Conservation (phyloP, 2,888 invertebrate species). For the Pyrocoelia pectoralis region DNA sequence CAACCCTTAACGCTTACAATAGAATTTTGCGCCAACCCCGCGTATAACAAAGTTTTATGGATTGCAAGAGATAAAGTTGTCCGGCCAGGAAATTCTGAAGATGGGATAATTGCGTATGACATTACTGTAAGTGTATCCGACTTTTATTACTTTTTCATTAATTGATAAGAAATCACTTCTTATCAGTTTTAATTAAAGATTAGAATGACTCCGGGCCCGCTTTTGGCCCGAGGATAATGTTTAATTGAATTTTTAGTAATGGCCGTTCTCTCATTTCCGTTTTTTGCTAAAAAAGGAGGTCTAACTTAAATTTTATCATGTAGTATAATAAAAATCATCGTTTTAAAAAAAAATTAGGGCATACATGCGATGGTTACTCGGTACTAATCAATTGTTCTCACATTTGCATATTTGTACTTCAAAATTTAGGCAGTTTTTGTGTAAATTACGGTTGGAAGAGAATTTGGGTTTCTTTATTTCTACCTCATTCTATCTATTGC, state of each 20-base stretch:
- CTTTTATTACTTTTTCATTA: background rate
- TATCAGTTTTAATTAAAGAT: background rate
- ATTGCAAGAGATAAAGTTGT: slow-evolving; percentile 65
- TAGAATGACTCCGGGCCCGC: background rate
- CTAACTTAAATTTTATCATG: no score
- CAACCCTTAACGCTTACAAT: slow-evolving; percentile 73
- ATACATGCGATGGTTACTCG: no score
- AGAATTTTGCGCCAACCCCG: slow-evolving; percentile 81
- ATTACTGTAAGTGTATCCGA: slow-evolving; percentile 60
- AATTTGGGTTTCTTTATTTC: no score
- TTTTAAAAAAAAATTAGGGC: no score
- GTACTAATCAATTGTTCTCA: no score
- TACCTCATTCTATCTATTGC: no score
- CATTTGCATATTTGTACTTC: no score
- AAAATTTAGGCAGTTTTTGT: no score
- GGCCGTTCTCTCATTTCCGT: background rate
- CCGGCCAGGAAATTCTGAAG: slow-evolving; percentile 63
- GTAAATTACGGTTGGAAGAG: no score
- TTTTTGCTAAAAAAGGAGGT: no score
- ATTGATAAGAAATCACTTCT: no score
- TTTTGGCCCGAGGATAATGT: background rate
- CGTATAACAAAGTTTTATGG: slow-evolving; percentile 70
- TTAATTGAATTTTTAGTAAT: background rate
- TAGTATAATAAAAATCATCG: no score
- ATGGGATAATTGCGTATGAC: slow-evolving; percentile 62